Evolutionary conservation across 2,888 invertebrate genomes (phyloP), one percentile per base, ranked within the genome.

Genomic region (Lathronympha strigana): DNA sequence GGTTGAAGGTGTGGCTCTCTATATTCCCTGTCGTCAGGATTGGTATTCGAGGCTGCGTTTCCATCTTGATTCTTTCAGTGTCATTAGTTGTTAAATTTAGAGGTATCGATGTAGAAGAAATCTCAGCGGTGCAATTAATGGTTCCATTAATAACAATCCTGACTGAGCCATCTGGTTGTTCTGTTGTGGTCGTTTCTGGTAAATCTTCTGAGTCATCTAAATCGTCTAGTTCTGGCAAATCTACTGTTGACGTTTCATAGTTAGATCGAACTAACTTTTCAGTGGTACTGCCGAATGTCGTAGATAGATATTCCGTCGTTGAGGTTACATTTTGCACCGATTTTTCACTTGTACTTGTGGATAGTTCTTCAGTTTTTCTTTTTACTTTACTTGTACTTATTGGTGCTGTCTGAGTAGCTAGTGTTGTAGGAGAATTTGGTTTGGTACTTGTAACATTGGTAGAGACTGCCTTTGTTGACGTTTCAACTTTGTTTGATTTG

Each of bases 91-190:
- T 76, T 0, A 80, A 69, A 68, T 86, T 89, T 3, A 86, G 67
- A 9, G 88, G 83, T n/a, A 87, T 49, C 0, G 87, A 82, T 4
- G 87, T 86, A 0, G 91, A 89, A 1, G 91, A 88, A n/a, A 90
- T 66, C 69, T 90, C 91, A 4, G 91, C 80, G 6, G 91, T 91
- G 57, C 91, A 92, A 67, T 92, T 91, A 4, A 91, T 88, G 15
- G 91, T 91, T 23, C 91, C 91, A 51, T 92, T 92, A 1, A 92
- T 82, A 60, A 87, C 79, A 21, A 91, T 85, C 71, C 82, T 87
- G 0, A 90, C 80, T 0, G 86, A 80, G 5, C 78, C 82, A 60
- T 88, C 88, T 0, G 87, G 87, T 68, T 86, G 85, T 62, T 87
- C 86, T 11, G 86, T 87, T 1, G 79, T 68, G 4, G 72, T 69